Percentiles rank a stretch among this genome's conserved stretches.
phyloP scores from a whole-genome alignment of 2,888 invertebrate species.

The Microplitis manilae region DNA sequence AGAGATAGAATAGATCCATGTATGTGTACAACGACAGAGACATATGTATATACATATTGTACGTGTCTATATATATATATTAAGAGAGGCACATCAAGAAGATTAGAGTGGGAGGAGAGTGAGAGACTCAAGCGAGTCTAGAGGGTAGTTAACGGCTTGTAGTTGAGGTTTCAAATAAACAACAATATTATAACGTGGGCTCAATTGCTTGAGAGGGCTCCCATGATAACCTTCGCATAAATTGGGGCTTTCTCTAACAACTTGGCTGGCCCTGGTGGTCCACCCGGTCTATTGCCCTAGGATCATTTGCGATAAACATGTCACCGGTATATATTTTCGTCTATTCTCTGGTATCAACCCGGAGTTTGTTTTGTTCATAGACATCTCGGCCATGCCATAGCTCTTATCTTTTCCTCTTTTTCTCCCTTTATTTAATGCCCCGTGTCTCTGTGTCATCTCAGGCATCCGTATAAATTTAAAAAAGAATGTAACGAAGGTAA shows the following conservation, averaged over 20 bases:
- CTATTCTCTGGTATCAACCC: conserved; percentile 38
- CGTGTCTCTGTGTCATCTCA: neutral
- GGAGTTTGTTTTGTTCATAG: neutral
- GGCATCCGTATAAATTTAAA: neutral
- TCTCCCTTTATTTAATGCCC: neutral
- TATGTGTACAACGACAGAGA: neutral
- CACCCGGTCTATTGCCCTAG: conserved; percentile 47
- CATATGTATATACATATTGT: conserved; percentile 5
- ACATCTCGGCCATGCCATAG: neutral
- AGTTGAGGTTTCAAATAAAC: conserved; percentile 67
- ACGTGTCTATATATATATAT: conserved; percentile 3
- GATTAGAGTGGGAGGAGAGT: conserved; percentile 52
- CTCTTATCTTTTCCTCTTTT: neutral
- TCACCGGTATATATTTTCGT: conserved; percentile 49
- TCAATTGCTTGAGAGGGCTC: conserved; percentile 69
- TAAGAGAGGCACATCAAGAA: conserved; percentile 56
- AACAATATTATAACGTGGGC: conserved; percentile 71
- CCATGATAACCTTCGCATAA: conserved; percentile 66
- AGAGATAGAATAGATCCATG: neutral
- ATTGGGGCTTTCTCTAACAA: conserved; percentile 59
- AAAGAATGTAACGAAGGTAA: conserved; percentile 45
- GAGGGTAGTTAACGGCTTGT: conserved; percentile 64
- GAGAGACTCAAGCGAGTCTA: conserved; percentile 31
- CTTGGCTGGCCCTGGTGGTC: conserved; percentile 35
- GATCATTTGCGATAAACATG: conserved; percentile 72